Evolutionary conservation across 2,113 vertebrate species (phyloP), one percentile per base, ranked within the genome.

Genomic region (Cebidichthys violaceus): DNA sequence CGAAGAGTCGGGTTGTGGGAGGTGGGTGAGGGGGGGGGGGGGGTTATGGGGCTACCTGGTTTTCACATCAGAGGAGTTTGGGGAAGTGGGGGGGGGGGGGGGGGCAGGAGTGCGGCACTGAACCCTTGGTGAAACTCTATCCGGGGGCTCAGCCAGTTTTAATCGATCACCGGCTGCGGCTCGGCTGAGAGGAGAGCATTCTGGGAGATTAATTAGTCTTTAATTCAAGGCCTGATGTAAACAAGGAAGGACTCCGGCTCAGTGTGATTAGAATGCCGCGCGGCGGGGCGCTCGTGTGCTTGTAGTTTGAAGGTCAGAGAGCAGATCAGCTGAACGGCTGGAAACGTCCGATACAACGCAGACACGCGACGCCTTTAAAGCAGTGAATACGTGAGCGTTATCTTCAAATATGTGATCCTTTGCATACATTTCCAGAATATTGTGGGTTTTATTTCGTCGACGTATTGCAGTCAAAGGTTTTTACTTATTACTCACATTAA

Each of bases 1-100:
- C 66, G 31, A 43, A 82, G 89, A 88, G 85, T 61, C 18, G 65
- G 0, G 33, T 6, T 37, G 83, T 64, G 15, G 68, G 0, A 76
- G 82, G 45, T 37, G 1, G 6, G 81, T 64, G 17, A 57, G 1
- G 71, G 77, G 54, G 65, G 0, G 67, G 29, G 11, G 47, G 76
- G 78, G 82, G 81, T 79, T 87, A 75, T 65, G 81, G 92, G 65
- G 92, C 89, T 97, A 97, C 96, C 97, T 98, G 97, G 94, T 97
- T 97, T 98, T 97, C 94, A 95, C 96, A 97, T 98, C 96, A 98
- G 94, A 93, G 92, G 89, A 14, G 76, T 55, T 57, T 52, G 17
- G 27, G 37, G 24, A 90, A 59, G 66, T 94, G 94, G 86, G 71
- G 33, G 33, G 4, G 33, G 31, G 31, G 3, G 90, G 65, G 73